Base-by-base conservation (phyloP, 1,140 invertebrate genomes). In the Listronotus oregonensis region DNA sequence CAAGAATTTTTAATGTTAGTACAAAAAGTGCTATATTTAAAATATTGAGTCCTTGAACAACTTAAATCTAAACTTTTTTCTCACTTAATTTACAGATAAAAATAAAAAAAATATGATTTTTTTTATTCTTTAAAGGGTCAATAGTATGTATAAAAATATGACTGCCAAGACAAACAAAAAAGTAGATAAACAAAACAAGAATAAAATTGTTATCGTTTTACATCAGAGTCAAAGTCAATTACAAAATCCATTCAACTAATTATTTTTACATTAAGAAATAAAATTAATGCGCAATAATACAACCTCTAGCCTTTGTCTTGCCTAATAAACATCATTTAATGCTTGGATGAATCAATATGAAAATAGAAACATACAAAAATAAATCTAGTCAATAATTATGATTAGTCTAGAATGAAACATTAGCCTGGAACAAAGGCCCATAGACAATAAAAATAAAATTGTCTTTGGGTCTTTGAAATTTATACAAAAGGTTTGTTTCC, bases 251-350 rank as follows among this genome's bases (percentile, higher is more conserved):
- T 44, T 15, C n/a, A 15, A 15, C 7, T 44, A 8, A 15, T 15
- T n/a, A 50, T 50, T 27, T 17, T n/a, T 27, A 50, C 18, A 14
- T 18, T n/a, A 50, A 50, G 12, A 34, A 14, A 37, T 7, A n/a
- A 27, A 37, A 52, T 52, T 32, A 52, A 32, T 52, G 50, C 50
- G 50, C 50, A 52, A 52, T 34, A 52, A 14, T 32, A 52, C 32
- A n/a, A 18, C 31, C 27, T 27, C 21, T 39, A 37, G 34, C 50
- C 50, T 32, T 52, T 52, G 50, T 39, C 50, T 52, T 31, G n/a
- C 50, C n/a, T 39, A 52, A 37, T 49, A 49, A 52, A 37, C 34
- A 52, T 39, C 27, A 52, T 52, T 52, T 52, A 5, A 52, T 18
- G 50, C 27, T 8, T 52, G 11, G 47, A 8, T 31, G 18, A 50